Base-by-base conservation (phyloP, 2,113 vertebrate species). In the Sinocyclocheilus rhinocerous region DNA sequence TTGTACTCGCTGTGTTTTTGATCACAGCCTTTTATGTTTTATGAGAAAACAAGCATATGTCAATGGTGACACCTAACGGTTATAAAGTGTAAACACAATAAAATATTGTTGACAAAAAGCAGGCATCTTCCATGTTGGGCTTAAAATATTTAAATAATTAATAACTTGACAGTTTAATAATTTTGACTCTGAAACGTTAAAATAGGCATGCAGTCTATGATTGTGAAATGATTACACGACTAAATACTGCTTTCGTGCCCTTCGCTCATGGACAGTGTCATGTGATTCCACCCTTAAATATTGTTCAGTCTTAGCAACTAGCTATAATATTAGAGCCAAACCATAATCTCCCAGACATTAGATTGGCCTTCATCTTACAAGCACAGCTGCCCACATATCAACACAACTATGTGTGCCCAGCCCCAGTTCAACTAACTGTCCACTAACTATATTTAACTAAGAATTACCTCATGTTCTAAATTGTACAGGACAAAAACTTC, bases 61-160 rank as follows among this genome's bases (percentile, higher is more conserved):
- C 45, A 48, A 48, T 48, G 3, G 45, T 48, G 72, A 92, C 90
- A 85, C 77, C 93, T 63, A 87, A 91, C 88, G 94, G 89, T 50
- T 4, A 69, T 0, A 87, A 2, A 26, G 10, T n/a, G 61, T 61
- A 4, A 52, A 10, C 80, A 82, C 90, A 90, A 85, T 42, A 45
- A 48, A n/a, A 36, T 12, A 45, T 5, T 5, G 22, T 39, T 52
- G 16, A 29, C 13, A 22, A 85, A 42, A 52, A 4, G 45, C 42
- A 72, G 36, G 9, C 70, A 73, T 73, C 22, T 29, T 22, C 0
- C 36, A 42, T 42, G 20, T 22, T 73, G 36, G 20, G 8, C 7
- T 42, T 42, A 42, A 42, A 42, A 42, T 45, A 45, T 45, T 45
- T 10, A 45, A 45, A 45, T 10, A 72, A n/a, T 10, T 22, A 72